phyloP scores from a whole-genome alignment of 2,113 vertebrate genomes.

The Platysternon megacephalum region DNA sequence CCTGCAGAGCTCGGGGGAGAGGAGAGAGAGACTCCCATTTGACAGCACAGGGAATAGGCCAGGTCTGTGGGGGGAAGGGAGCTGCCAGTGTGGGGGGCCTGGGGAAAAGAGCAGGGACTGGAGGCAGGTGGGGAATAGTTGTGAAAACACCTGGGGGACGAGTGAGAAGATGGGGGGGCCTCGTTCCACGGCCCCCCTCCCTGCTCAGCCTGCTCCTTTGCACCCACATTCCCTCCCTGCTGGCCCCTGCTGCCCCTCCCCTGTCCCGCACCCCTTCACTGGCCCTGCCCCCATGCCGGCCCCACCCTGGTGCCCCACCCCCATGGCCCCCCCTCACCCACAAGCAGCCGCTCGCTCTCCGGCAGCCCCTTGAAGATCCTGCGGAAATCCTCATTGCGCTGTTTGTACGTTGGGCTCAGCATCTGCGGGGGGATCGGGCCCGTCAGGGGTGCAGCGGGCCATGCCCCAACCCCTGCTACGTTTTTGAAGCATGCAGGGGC shows the following conservation, averaged over 20 bases:
- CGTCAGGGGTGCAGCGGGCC: not conserved
- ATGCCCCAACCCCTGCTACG: not conserved
- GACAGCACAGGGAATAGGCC: not conserved
- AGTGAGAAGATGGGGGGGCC: not conserved
- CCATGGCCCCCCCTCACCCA: slow-evolving; percentile 80
- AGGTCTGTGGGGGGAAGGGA: not conserved
- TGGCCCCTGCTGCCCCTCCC: not conserved
- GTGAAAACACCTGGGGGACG: accelerated
- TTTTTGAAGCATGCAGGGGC: not conserved
- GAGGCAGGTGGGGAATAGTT: not conserved
- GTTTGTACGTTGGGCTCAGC: slow-evolving; percentile 93
- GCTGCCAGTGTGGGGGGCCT: not conserved
- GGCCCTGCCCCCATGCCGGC: not conserved
- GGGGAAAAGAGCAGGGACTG: not conserved
- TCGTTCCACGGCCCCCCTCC: not conserved
- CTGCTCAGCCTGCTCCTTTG: not conserved
- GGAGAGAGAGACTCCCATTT: not conserved
- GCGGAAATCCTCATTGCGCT: slow-evolving; percentile 92
- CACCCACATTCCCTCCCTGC: not conserved
- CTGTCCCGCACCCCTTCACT: no score
- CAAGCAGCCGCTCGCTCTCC: slow-evolving; percentile 89
- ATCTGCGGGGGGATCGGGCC: slow-evolving; percentile 74
- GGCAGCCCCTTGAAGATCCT: slow-evolving; percentile 93
- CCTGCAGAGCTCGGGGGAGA: not conserved
- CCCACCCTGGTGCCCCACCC: not conserved